These are phyloP conservation scores for Clistopyga incitator DNA, from an alignment of 2,888 invertebrate species.

Conservation along the genomic window DNA sequence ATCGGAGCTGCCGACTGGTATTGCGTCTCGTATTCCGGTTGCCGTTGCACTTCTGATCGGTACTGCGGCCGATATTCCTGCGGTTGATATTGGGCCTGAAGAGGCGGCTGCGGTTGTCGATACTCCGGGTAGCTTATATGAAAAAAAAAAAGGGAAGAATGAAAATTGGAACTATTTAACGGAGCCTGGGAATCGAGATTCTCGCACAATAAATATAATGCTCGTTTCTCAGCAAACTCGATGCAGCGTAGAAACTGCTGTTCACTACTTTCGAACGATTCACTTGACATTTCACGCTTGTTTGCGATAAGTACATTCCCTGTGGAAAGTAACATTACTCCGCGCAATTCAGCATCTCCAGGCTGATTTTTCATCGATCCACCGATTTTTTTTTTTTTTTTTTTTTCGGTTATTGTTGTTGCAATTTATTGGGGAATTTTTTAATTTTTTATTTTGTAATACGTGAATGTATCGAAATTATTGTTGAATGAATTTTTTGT, in stretches of 20 bases:
- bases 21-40: slow-evolving; percentile 81
- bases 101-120: too few relatives aligned
- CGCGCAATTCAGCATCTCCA: slow-evolving; percentile 43
- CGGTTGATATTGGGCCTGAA: slow-evolving; percentile 70
- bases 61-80: slow-evolving; percentile 80
- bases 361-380: slow-evolving; percentile 43
- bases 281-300: slow-evolving; percentile 79
- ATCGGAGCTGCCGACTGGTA: slow-evolving; percentile 75
- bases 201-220: slow-evolving; percentile 8
- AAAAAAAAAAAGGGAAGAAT: slow-evolving; percentile 1
- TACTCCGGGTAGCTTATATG: too few relatives aligned
- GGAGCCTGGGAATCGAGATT: neutral
- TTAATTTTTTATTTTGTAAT: too few relatives aligned
- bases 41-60: slow-evolving; percentile 81
- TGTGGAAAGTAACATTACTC: slow-evolving; percentile 62
- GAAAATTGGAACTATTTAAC: neutral
- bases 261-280: slow-evolving; percentile 74
- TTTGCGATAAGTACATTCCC: slow-evolving; percentile 56
- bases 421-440: too few relatives aligned
- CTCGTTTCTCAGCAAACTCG: slow-evolving; percentile 60
- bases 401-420: too few relatives aligned
- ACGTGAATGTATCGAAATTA: too few relatives aligned
- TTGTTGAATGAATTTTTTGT: too few relatives aligned
- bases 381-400: too few relatives aligned
- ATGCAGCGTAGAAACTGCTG: slow-evolving; percentile 40